Conservation (phyloP, 1,140 invertebrate genomes). For the Temnothorax longispinosus region DNA sequence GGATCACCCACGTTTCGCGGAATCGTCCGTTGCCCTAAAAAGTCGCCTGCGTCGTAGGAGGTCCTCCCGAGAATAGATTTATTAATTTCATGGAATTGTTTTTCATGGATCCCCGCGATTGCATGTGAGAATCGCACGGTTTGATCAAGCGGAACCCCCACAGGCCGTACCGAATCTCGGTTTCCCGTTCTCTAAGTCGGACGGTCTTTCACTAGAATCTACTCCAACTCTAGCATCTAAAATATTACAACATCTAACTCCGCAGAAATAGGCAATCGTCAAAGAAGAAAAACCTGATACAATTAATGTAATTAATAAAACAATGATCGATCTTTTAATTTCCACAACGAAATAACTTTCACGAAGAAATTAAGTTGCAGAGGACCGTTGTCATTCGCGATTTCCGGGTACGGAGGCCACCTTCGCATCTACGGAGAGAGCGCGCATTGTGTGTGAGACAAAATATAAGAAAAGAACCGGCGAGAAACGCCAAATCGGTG, state of each 20-base stretch:
- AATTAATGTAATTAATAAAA: not conserved
- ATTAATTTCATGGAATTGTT: conserved; percentile 63
- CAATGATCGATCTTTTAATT: not conserved
- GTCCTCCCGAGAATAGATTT: conserved; percentile 45
- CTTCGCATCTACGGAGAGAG: not conserved
- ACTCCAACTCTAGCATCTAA: not conserved
- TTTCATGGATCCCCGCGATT: conserved; percentile 28
- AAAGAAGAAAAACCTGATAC: not conserved
- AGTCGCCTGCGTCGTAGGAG: conserved; percentile 40
- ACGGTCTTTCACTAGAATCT: conserved; percentile 2
- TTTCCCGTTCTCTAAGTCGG: conserved; percentile 57
- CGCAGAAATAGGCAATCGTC: not conserved
- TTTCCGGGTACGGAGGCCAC: conserved; percentile 3
- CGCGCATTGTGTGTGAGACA: conserved; percentile 7
- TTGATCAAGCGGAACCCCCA: conserved; percentile 66
- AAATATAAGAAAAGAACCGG: conserved; percentile 28
- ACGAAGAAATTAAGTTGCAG: not conserved
- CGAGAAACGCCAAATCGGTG: conserved; percentile 61
- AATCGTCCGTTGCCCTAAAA: conserved; percentile 10
- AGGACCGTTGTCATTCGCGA: not conserved
- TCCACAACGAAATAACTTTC: not conserved
- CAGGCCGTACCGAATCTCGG: conserved; percentile 62
- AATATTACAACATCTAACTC: not conserved
- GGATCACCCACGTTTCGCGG: conserved; percentile 50
- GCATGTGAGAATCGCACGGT: conserved; percentile 54